Conservation (phyloP, 2,113 vertebrate species). For the Loxodonta africana region DNA sequence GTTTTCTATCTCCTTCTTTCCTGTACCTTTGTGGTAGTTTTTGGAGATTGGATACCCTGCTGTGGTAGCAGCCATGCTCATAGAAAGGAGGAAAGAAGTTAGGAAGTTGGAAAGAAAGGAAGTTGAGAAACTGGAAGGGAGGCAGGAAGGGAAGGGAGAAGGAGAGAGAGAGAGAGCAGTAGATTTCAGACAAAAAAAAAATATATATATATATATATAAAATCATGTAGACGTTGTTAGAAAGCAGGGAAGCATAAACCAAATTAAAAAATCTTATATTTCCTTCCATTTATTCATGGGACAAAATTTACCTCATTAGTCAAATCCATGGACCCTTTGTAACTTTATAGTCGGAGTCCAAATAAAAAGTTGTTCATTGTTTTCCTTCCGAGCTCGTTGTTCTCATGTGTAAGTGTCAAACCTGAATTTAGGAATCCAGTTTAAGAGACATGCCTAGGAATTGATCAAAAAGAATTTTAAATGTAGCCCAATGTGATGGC, state of each 20-base stretch:
- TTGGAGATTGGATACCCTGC: background rate
- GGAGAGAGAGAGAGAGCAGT: background rate
- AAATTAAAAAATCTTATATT: background rate
- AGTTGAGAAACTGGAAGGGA: background rate
- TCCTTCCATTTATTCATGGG: constrained; percentile 7
- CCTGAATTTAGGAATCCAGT: constrained; percentile 12
- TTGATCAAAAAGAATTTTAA: background rate
- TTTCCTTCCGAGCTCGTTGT: background rate
- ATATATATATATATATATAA: background rate
- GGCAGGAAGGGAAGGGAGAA: background rate
- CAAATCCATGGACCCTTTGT: background rate
- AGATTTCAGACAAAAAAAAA: background rate
- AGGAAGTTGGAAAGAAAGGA: constrained; percentile 8
- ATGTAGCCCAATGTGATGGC: background rate
- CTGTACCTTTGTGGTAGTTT: background rate
- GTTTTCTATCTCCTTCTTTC: background rate
- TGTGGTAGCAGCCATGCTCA: background rate
- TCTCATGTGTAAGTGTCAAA: background rate
- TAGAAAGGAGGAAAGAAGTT: background rate
- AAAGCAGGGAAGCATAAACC: constrained; percentile 20
- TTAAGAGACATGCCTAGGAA: background rate
- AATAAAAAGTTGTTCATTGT: background rate
- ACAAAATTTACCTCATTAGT: background rate
- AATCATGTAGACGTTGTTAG: background rate
- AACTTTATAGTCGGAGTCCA: constrained; percentile 10